These are phyloP conservation scores for Synanthedon vespiformis DNA, from an alignment of 2,888 invertebrate species.

Conservation along the genomic window DNA sequence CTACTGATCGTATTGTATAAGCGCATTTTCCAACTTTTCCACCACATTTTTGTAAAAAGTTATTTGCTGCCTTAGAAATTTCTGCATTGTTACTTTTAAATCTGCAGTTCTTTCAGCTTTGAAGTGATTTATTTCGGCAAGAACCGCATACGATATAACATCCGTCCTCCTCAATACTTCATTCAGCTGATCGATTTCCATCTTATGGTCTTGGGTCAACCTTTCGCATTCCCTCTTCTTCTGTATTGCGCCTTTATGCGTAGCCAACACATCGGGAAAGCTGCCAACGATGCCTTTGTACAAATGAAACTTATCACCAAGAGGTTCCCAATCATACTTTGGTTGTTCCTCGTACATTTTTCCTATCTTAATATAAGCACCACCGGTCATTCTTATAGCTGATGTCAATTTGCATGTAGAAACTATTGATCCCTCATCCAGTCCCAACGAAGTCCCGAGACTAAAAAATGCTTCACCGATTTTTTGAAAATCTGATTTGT, in stretches of 20 bases:
- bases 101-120: conserved; percentile 88
- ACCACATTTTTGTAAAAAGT: conserved; percentile 90
- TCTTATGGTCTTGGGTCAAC: conserved; percentile 82
- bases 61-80: conserved; percentile 89
- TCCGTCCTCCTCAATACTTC: conserved; percentile 88
- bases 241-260: conserved; percentile 90
- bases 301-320: conserved; percentile 91
- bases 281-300: conserved; percentile 93
- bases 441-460: conserved; percentile 85
- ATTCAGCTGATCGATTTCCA: conserved; percentile 83
- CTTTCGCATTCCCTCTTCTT: conserved; percentile 92
- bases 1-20: conserved; percentile 60
- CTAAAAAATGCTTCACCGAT: conserved; percentile 89
- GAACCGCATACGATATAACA: conserved; percentile 90
- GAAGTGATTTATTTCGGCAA: conserved; percentile 96
- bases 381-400: conserved; percentile 88
- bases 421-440: conserved; percentile 77
- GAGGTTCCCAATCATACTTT: conserved; percentile 89
- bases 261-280: conserved; percentile 90
- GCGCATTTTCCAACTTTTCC: conserved; percentile 74
- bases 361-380: conserved; percentile 90
- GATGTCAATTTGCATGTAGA: conserved; percentile 78
- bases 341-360: conserved; percentile 91
- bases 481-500: conserved; percentile 91
- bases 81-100: conserved; percentile 86